Evolutionary conservation across 2,113 vertebrate genomes (phyloP).

Genomic region (Ceyx margarethae): DNA sequence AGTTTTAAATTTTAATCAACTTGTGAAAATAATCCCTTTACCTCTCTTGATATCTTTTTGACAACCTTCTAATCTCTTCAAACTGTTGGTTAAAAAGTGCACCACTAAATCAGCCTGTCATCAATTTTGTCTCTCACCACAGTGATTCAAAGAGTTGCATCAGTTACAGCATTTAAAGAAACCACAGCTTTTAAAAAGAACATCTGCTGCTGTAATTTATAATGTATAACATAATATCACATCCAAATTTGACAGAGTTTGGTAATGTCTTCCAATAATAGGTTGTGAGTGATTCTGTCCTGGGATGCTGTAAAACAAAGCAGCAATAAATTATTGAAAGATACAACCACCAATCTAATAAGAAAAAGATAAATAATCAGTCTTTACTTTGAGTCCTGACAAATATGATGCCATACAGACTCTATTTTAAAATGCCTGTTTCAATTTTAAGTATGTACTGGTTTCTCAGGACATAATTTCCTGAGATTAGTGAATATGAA

Average conservation of each 20-base stretch:
- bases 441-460: conserved; percentile 62
- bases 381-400: conserved; percentile 11
- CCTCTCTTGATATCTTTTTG: conserved; percentile 51
- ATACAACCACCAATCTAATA: not conserved
- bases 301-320: conserved; percentile 17
- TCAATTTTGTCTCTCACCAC: conserved; percentile 67
- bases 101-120: conserved; percentile 56
- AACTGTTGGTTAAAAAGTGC: conserved; percentile 59
- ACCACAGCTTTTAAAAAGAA: conserved; percentile 62
- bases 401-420: conserved; percentile 22
- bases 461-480: conserved; percentile 72
- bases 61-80: conserved; percentile 56
- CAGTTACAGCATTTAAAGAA: conserved; percentile 55
- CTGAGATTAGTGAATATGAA: conserved; percentile 72
- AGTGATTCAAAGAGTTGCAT: conserved; percentile 50
- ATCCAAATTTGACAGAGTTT: conserved; percentile 38
- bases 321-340: conserved; percentile 10
- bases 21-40: conserved; percentile 62
- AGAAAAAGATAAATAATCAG: conserved; percentile 13
- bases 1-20: conserved; percentile 40
- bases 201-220: conserved; percentile 55
- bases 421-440: conserved; percentile 53
- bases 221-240: conserved; percentile 55
- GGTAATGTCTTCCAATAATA: conserved; percentile 34
- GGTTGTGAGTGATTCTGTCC: conserved; percentile 35